Conservation (phyloP, 2,113 vertebrate genomes). For the Nothocercus nigrocapillus region DNA sequence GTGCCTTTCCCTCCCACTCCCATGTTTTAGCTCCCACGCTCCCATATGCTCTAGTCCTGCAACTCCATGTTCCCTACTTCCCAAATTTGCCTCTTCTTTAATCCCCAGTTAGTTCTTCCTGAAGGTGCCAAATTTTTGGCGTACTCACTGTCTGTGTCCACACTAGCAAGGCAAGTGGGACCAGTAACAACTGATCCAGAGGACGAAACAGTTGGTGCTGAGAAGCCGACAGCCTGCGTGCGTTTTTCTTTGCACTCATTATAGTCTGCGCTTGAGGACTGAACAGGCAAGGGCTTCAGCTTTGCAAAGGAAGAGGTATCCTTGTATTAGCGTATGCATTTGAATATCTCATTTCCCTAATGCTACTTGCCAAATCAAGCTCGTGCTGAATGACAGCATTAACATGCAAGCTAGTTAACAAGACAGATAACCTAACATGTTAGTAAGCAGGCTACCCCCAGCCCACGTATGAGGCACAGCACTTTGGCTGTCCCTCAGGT, state of each 20-base stretch:
- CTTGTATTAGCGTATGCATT: constrained; percentile 14
- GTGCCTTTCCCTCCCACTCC: not conserved
- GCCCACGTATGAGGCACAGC: not conserved
- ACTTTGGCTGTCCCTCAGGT: not conserved
- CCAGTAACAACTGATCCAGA: not conserved
- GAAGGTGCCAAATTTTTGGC: not conserved
- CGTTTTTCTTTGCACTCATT: not conserved
- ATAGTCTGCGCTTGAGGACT: not conserved
- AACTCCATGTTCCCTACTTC: not conserved
- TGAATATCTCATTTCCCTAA: constrained; percentile 1
- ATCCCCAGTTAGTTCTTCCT: not conserved
- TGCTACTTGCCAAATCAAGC: not conserved
- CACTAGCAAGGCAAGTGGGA: not conserved
- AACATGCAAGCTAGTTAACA: not conserved
- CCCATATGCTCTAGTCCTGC: not conserved
- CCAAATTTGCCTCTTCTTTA: not conserved
- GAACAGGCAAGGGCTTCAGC: not conserved
- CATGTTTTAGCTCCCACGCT: not conserved
- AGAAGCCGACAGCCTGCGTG: not conserved
- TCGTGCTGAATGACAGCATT: not conserved
- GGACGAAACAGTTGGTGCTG: not conserved
- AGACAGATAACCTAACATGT: not conserved
- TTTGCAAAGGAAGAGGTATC: not conserved
- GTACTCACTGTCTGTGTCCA: not conserved
- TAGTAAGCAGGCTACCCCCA: not conserved